A percentile compares a stretch with the other conserved stretches of the same genome.
Conservation (phyloP, 2,797 vertebrate genomes). For the Xyrichtys novacula region DNA sequence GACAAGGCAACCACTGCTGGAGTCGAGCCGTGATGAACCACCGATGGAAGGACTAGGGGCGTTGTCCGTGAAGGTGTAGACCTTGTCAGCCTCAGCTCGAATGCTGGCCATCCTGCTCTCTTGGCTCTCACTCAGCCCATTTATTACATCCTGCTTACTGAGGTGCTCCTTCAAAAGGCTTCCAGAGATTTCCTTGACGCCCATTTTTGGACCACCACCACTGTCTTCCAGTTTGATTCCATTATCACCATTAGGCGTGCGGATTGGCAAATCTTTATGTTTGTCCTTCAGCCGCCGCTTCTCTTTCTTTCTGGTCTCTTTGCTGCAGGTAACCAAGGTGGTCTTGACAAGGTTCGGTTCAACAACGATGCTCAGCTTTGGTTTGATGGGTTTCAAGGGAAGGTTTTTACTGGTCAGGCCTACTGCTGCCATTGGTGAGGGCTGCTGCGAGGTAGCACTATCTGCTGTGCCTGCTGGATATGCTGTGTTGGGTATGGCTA, state of each 20-base stretch:
- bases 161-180: conserved; percentile 98
- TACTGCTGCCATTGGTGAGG: conserved; percentile 89
- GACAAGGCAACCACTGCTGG: conserved; percentile 83
- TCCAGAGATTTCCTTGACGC: conserved; percentile 90
- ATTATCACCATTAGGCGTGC: conserved; percentile 89
- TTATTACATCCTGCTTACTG: conserved; percentile 92
- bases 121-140: conserved; percentile 91
- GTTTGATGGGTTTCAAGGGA: conserved; percentile 96
- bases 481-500: conserved; percentile 93
- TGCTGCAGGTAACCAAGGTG: conserved; percentile 90
- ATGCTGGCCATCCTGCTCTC: conserved; percentile 99
- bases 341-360: conserved; percentile 93
- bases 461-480: conserved; percentile 89
- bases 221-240: conserved; percentile 72
- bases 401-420: conserved; percentile 94
- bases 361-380: conserved; percentile 94
- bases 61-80: conserved; percentile 99
- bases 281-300: conserved; percentile 96
- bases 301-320: conserved; percentile 97
- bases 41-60: conserved; percentile 98
- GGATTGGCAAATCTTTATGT: conserved; percentile 85
- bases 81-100: conserved; percentile 97
- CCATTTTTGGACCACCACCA: conserved; percentile 60
- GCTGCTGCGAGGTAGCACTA: conserved; percentile 83
- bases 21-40: conserved; percentile 91